Evolutionary conservation across 2,797 vertebrate genomes (phyloP).

Genomic region (Delichon dasypus): DNA sequence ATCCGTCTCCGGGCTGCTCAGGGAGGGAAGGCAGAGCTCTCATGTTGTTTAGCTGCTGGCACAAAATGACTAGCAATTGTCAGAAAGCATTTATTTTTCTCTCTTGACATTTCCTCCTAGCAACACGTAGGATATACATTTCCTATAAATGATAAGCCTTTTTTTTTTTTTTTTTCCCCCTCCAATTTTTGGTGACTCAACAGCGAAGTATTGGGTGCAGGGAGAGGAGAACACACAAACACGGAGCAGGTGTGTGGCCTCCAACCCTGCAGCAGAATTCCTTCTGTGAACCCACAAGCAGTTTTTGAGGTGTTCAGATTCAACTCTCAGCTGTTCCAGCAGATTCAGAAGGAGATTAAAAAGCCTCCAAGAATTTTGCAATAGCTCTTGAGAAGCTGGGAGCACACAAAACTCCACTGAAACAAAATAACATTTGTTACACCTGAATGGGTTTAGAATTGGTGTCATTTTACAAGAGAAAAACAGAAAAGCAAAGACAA

Average conservation of each 20-base stretch:
- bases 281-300: not conserved
- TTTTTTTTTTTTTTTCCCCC: not conserved
- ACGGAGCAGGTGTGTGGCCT: not conserved
- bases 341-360: not conserved
- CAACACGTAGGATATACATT: not conserved
- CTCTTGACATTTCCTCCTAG: not conserved
- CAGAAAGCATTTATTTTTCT: not conserved
- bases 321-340: not conserved
- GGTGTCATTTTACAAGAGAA: not conserved
- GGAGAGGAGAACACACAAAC: not conserved
- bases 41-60: not conserved
- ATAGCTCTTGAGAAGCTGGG: not conserved
- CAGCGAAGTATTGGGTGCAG: not conserved
- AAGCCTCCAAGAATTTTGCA: not conserved
- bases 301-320: not conserved
- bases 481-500: not conserved
- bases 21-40: not conserved
- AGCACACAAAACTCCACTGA: not conserved
- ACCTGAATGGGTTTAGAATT: not conserved
- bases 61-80: conserved; percentile 3
- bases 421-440: not conserved
- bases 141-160: not conserved
- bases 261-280: not conserved
- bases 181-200: not conserved
- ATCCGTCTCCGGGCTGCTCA: not conserved